These are phyloP conservation scores for Listronotus oregonensis DNA, from an alignment of 1,140 invertebrate species.

Conservation along the genomic window DNA sequence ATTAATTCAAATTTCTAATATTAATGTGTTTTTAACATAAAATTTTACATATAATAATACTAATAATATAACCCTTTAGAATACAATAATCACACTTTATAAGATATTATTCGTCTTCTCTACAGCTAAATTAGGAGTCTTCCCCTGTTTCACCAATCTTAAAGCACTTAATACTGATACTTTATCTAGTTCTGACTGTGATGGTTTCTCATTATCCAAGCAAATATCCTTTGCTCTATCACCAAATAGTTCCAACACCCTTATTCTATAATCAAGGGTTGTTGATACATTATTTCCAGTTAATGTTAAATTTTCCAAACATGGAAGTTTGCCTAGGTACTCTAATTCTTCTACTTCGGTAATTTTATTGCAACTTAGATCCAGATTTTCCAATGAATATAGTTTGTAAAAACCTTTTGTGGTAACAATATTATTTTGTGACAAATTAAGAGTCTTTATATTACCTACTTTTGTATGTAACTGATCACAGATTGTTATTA, in stretches of 20 bases:
- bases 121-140: constrained; percentile 40
- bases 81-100: too few relatives aligned
- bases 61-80: too few relatives aligned
- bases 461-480: constrained; percentile 88
- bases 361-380: constrained; percentile 86
- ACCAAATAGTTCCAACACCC: constrained; percentile 83
- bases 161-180: constrained; percentile 87
- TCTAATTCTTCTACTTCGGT: constrained; percentile 80
- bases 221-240: constrained; percentile 75
- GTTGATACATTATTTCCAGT: constrained; percentile 89
- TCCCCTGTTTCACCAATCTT: constrained; percentile 60
- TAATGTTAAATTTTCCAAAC: constrained; percentile 82
- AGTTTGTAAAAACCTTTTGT: constrained; percentile 81
- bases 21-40: too few relatives aligned
- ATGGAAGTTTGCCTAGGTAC: constrained; percentile 78
- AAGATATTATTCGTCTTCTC: background rate
- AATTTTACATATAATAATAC: too few relatives aligned
- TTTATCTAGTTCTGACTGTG: constrained; percentile 88
- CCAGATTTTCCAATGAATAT: constrained; percentile 81
- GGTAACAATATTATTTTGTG: constrained; percentile 80
- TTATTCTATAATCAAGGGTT: constrained; percentile 87
- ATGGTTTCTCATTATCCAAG: constrained; percentile 85
- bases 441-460: constrained; percentile 83
- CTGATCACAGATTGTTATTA: constrained; percentile 69
- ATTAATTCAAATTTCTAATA: too few relatives aligned